A percentile compares a stretch with the other conserved stretches of the same genome.
Evolutionary conservation across 1,140 invertebrate genomes (phyloP).

Genomic region (Pseudomyrmex flavicornis): DNA sequence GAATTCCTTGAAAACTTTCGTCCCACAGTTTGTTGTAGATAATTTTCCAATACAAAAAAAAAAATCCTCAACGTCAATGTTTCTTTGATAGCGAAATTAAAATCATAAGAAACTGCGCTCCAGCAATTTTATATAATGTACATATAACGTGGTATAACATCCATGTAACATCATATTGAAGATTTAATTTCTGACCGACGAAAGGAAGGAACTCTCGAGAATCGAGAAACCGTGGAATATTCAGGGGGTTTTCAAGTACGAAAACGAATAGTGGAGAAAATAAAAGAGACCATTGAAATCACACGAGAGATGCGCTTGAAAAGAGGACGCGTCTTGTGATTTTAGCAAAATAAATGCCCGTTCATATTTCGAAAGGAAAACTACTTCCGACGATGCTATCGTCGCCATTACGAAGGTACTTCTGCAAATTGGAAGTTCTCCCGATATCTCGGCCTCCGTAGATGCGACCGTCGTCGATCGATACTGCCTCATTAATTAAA

Average conservation of each 20-base stretch:
- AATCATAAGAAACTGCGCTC: too few species aligned
- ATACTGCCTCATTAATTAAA: slow-evolving; percentile 62
- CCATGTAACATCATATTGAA: neutral
- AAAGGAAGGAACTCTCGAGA: too few species aligned
- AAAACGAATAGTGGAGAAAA: neutral
- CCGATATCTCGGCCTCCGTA: slow-evolving; percentile 21
- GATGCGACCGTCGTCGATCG: slow-evolving; percentile 53
- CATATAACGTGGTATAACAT: too few species aligned
- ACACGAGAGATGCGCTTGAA: neutral
- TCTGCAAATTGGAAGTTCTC: slow-evolving; percentile 51
- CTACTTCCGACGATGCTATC: slow-evolving; percentile 49
- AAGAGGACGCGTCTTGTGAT: slow-evolving; percentile 13
- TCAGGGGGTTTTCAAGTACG: neutral
- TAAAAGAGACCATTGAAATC: neutral
- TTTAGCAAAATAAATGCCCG: slow-evolving; percentile 41
- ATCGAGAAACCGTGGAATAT: neutral
- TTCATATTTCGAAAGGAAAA: slow-evolving; percentile 41
- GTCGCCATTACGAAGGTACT: slow-evolving; percentile 47
- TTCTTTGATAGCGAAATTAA: too few species aligned
- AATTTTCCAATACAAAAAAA: too few species aligned
- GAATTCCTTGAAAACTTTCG: neutral
- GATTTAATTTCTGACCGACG: neutral
- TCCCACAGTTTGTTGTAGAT: too few species aligned
- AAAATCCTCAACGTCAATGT: too few species aligned
- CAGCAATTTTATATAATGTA: too few species aligned